Evolutionary conservation across 37 sponge, comb jelly and placozoan genomes (phyloP).

Genomic region (Crambe crambe): DNA sequence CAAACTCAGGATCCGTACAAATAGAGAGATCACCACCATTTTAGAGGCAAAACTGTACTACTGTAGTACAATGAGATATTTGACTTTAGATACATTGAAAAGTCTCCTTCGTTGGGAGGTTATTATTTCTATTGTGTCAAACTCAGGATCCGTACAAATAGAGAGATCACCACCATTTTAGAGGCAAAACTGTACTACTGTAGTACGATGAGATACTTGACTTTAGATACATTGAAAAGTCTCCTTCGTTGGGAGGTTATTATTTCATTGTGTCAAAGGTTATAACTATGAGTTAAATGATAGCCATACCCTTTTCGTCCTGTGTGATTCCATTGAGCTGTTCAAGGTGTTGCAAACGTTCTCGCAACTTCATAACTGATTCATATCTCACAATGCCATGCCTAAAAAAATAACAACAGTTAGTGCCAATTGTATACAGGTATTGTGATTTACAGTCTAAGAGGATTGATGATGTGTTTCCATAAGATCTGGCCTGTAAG

Average conservation of each 20-base stretch:
- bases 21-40: background rate
- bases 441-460: constrained; percentile 10
- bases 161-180: background rate
- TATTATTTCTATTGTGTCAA: no score
- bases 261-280: no score
- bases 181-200: background rate
- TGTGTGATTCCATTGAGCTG: constrained; percentile 73
- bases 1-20: constrained; percentile 90
- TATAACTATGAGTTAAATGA: no score
- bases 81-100: no score
- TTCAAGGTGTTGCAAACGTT: constrained; percentile 56
- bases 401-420: constrained; percentile 27
- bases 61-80: background rate
- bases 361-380: constrained; percentile 75
- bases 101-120: no score
- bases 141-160: constrained; percentile 85
- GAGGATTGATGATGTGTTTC: constrained; percentile 82
- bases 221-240: no score
- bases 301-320: constrained; percentile 78
- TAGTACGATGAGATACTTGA: background rate
- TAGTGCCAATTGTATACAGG: background rate
- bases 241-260: no score
- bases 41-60: no score
- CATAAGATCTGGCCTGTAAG: constrained; percentile 42
- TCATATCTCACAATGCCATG: constrained; percentile 66